Conservation (phyloP, 2,888 invertebrate genomes). For the Drosophila infuscata region DNA sequence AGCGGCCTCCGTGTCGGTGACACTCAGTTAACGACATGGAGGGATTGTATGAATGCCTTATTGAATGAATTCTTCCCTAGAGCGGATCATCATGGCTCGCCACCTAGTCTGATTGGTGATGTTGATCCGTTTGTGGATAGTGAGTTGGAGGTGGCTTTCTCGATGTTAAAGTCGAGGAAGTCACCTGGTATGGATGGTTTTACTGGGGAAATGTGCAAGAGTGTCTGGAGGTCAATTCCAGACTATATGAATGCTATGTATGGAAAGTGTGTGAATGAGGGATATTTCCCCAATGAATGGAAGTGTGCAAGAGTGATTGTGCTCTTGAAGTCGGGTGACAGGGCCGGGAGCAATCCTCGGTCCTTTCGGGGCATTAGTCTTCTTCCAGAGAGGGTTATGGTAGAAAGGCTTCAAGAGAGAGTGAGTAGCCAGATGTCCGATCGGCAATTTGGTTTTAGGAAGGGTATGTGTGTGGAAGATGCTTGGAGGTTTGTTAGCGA, state of each 20-base stretch:
- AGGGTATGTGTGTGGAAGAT: not conserved
- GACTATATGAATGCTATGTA: not conserved
- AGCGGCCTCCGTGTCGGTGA: too few relatives aligned
- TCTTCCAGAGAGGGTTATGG: slow-evolving; percentile 28
- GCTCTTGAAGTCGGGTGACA: slow-evolving; percentile 42
- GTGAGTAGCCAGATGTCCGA: slow-evolving; percentile 20
- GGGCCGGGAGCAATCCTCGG: slow-evolving; percentile 38
- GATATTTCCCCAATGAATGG: not conserved
- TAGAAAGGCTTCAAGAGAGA: slow-evolving; percentile 18
- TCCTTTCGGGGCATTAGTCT: slow-evolving; percentile 40
- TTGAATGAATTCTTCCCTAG: too few relatives aligned
- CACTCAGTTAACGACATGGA: too few relatives aligned
- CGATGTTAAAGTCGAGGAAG: not conserved
- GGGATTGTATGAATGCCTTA: too few relatives aligned
- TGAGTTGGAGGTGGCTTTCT: too few relatives aligned
- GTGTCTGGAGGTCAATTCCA: not conserved
- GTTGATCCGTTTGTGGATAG: too few relatives aligned
- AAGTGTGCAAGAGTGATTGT: slow-evolving; percentile 13
- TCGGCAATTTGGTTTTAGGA: slow-evolving; percentile 15
- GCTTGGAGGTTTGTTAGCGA: not conserved
- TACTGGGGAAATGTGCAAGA: not conserved
- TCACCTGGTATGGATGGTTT: not conserved
- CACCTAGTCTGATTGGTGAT: too few relatives aligned
- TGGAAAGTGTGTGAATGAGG: not conserved
- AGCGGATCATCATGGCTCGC: too few relatives aligned